Base-by-base conservation (phyloP, 2,113 vertebrate species). In the Hydrochoerus hydrochaeris region DNA sequence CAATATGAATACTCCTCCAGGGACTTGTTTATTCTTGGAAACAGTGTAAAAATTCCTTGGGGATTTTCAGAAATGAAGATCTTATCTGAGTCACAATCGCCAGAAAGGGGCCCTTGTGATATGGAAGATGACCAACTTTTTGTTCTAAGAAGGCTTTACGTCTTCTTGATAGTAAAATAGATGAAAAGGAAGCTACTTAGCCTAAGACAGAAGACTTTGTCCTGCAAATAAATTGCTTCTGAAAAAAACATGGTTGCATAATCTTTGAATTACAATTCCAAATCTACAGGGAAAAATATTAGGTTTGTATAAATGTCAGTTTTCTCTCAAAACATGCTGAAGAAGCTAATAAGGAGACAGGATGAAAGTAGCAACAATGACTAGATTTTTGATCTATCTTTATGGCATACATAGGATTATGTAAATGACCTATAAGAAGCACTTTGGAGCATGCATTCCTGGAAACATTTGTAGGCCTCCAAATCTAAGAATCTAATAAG, bases 141-240 rank as follows among this genome's bases (percentile, higher is more conserved):
- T 60, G 12, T 81, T 92, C 52, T 78, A 58, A 65, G 52, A 88
- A 94, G 94, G 28, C 22, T 44, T 77, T 88, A 71, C 65, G 57
- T 78, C 38, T 94, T 92, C 41, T 86, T 75, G 28, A 26, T 90
- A 44, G 63, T 20, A 88, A 95, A 97, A 94, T 38, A 90, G 65
- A 54, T 94, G 32, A 88, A 94, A 82, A 95, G 54, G 38, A 91
- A 95, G 77, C 46, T 88, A 62, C 46, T 95, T 95, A 85, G 44
- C 65, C 65, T 30, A 84, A 87, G 77, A 58, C 57, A 81, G 88
- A 77, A 26, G 54, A 62, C 54, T 97, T 96, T 96, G 54, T 44
- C 44, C 28, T 95, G 78, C 78, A 92, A 95, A 92, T 88, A 96
- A 97, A 96, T 94, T 84, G 20, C 49, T 92, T 97, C 82, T 95